These are phyloP conservation scores for Drosophila niveifrons DNA, from an alignment of 2,888 invertebrate genomes.

Conservation along the genomic window DNA sequence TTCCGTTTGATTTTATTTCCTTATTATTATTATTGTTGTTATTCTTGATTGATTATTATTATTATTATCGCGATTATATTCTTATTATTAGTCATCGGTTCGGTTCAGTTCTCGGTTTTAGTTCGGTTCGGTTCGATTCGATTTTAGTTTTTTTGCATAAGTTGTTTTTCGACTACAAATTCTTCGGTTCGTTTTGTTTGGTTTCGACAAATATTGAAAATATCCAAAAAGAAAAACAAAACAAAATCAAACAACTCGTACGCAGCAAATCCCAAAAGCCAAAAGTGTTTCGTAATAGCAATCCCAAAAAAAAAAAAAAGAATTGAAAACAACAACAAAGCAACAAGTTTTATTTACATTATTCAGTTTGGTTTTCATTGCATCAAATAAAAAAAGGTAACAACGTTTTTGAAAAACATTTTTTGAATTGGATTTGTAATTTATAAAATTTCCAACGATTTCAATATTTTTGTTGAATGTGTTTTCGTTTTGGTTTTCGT, in stretches of 20 bases:
- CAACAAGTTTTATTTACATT: constrained; percentile 50
- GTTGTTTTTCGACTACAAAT: constrained; percentile 41
- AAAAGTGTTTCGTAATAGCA: constrained; percentile 78
- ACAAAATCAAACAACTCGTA: constrained; percentile 13
- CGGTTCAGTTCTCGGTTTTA: constrained; percentile 25
- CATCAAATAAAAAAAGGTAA: constrained; percentile 5
- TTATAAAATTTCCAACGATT: constrained; percentile 18
- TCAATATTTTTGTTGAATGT: constrained; percentile 24
- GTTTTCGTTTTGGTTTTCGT: constrained; percentile 17
- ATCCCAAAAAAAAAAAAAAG: constrained; percentile 15
- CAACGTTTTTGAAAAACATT: neutral
- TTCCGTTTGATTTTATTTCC: constrained; percentile 85
- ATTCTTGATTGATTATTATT: constrained; percentile 75
- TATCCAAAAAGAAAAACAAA: constrained; percentile 15
- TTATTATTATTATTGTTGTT: constrained; percentile 83
- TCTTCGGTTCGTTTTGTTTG: constrained; percentile 47
- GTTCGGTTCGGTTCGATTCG: constrained; percentile 58
- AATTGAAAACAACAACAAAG: constrained; percentile 12
- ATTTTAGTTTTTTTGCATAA: constrained; percentile 63
- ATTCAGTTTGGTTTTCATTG: neutral
- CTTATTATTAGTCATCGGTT: constrained; percentile 64
- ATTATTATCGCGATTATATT: constrained; percentile 82
- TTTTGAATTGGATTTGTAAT: neutral
- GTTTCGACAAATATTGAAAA: constrained; percentile 59
- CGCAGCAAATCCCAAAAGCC: constrained; percentile 12